Base-by-base conservation (phyloP, 1,140 invertebrate species). In the Calliopsis andreniformis region DNA sequence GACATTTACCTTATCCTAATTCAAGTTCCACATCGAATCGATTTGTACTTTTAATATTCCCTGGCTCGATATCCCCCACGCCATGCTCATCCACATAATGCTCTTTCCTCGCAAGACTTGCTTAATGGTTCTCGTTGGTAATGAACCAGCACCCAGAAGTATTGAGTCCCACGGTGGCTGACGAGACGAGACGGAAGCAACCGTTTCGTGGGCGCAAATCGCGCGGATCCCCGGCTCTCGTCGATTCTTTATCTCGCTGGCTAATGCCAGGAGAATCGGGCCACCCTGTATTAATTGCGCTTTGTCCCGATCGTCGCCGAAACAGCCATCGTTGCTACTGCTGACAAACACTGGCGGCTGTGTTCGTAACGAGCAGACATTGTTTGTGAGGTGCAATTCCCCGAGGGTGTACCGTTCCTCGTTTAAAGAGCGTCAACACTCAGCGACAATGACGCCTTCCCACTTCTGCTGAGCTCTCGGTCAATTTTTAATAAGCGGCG, bases 301-400 rank as follows among this genome's bases (percentile, higher is more conserved):
- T 85, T 86, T 86, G 80, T 87, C 76, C 63, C 62, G 43, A 79
- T 63, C 69, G 66, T 71, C 67, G 59, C 23, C 63, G 71, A 59
- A 59, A 59, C 56, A 39, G 56, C 58, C 58, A 32, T 42, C 16
- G 28, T 62, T 64, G 67, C 45, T 49, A 49, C 58, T 68, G 75
- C 58, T 68, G 75, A 75, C 72, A 69, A 73, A 82, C 39, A 69
- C 45, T 39, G 23, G n/a, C 49, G n/a, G 45, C 45, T 8, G 20
- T 8, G 20, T 69, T 45, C 75, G 76, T 87, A 87, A 87, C 81
- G 78, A 87, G 85, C 45, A 30, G 69, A 85, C 71, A 82, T 87
- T 86, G 82, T 87, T 80, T 70, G 56, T 68, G 71, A 79, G 79
- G 71, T 67, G 71, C 42, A 18, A 58, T 67, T 67, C 51, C 23